Base-by-base conservation (phyloP, 37 sponge, comb jelly and placozoan species). In the Ianthella basta region DNA sequence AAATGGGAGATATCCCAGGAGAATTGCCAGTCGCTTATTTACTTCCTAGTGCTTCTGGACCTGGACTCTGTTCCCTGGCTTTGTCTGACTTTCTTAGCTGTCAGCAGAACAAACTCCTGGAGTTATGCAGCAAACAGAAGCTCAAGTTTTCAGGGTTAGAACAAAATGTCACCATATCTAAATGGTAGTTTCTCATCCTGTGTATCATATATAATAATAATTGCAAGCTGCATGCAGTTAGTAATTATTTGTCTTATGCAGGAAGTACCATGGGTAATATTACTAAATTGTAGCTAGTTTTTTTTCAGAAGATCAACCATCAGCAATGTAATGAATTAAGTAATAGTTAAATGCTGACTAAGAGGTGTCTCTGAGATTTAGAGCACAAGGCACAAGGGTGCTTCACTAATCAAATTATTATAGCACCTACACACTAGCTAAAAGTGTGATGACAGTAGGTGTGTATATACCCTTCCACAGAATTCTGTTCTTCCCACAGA, bases 41-140 rank as follows among this genome's bases (percentile, higher is more conserved):
- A 40, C 84, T 94, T n/a, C 95, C 95, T 33, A 80, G 84, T 10
- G 86, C 86, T 21, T 56, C 57, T 69, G 89, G 85, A 15, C 73
- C 73, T 34, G 95, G 95, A 54, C 70, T 60, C 15, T 88, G 86
- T 30, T 85, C 89, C 33, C 72, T 85, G 8, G 86, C 87, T 16
- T 84, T 94, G 29, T 77, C 82, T 15, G 91, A 94, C 60, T 91
- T 63, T 60, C 87, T 94, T 3, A 53, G 70, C 35, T 78, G 69
- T 29, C 82, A 55, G 20, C 95, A 94, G 69, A 94, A 94, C 44
- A 44, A 83, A 18, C 84, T 93, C 63, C 84, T 93, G 77, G 85
- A 84, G 38, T 66, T 65, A 0, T 89, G 87, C 59, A 68, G 57
- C 24, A 66, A 72, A n/a, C 54, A 88, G 18, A 37, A 60, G 23